Evolutionary conservation across 2,797 vertebrate genomes (phyloP).

Genomic region (Brachymystax lenok): DNA sequence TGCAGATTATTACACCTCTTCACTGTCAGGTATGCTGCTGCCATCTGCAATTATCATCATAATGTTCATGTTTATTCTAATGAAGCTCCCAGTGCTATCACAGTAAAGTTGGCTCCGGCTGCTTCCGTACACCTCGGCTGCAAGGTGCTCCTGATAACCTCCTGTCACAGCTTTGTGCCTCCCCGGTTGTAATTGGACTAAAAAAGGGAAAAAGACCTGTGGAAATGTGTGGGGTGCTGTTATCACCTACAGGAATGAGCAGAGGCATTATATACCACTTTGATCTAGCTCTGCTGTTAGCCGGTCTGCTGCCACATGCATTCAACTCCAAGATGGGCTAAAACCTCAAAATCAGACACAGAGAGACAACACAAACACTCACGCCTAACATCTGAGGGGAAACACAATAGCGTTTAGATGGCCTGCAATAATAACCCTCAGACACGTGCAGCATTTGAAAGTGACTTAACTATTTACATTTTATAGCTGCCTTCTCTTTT

Average conservation of each 20-base stretch:
- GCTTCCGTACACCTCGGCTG: conserved; percentile 35
- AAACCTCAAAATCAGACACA: conserved; percentile 61
- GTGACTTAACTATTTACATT: conserved; percentile 35
- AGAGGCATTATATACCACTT: conserved; percentile 54
- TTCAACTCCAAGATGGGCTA: conserved; percentile 63
- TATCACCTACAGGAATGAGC: conserved; percentile 51
- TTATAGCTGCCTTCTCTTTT: conserved; percentile 17
- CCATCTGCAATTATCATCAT: not conserved
- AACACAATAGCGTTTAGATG: conserved; percentile 39
- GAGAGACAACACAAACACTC: conserved; percentile 42
- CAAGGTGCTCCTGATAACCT: conserved; percentile 65
- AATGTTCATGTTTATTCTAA: not conserved
- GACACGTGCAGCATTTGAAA: conserved; percentile 40
- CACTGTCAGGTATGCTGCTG: not conserved
- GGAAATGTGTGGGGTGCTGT: conserved; percentile 51
- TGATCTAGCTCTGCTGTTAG: conserved; percentile 53
- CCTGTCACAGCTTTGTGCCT: conserved; percentile 48
- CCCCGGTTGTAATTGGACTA: conserved; percentile 54
- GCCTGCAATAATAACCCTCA: conserved; percentile 48
- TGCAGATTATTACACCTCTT: not conserved
- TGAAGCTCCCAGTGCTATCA: conserved; percentile 33
- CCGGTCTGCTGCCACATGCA: conserved; percentile 41
- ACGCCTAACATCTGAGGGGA: conserved; percentile 40
- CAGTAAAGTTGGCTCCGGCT: conserved; percentile 39
- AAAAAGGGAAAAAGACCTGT: conserved; percentile 43